Evolutionary conservation across 1,140 invertebrate genomes (phyloP).

Genomic region (Anadara kagoshimensis): DNA sequence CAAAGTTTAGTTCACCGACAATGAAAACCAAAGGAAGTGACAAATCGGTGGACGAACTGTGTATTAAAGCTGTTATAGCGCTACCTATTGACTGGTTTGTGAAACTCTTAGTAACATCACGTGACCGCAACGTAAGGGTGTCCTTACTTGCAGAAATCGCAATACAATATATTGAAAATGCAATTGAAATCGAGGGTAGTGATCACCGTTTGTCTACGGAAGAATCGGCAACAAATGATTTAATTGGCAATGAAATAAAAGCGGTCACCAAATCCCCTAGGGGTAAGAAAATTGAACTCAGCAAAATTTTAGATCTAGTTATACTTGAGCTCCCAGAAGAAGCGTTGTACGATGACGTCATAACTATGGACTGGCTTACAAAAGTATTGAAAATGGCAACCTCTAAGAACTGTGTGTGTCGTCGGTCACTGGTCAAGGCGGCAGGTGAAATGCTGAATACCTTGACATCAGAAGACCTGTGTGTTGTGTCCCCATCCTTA

Average conservation of each 20-base stretch:
- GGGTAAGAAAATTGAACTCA: slow-evolving; percentile 37
- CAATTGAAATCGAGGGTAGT: slow-evolving; percentile 46
- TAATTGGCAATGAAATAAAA: slow-evolving; percentile 16
- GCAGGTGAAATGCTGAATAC: slow-evolving; percentile 60
- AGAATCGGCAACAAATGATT: slow-evolving; percentile 23
- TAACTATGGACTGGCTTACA: slow-evolving; percentile 66
- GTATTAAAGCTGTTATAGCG: slow-evolving; percentile 28
- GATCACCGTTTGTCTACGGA: slow-evolving; percentile 25
- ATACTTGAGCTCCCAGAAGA: slow-evolving; percentile 62
- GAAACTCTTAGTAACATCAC: slow-evolving; percentile 50
- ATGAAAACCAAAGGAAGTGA: slow-evolving; percentile 40
- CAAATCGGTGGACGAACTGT: slow-evolving; percentile 35
- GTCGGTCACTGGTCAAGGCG: slow-evolving; percentile 55
- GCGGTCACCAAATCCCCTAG: slow-evolving; percentile 4
- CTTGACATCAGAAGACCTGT: slow-evolving; percentile 60
- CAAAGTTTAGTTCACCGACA: slow-evolving; percentile 54
- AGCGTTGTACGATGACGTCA: slow-evolving; percentile 51
- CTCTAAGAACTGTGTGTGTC: slow-evolving; percentile 54
- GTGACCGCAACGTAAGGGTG: slow-evolving; percentile 53
- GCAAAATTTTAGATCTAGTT: slow-evolving; percentile 58
- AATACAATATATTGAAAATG: slow-evolving; percentile 50
- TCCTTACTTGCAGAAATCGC: slow-evolving; percentile 53
- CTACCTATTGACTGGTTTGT: slow-evolving; percentile 64
- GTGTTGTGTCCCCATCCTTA: slow-evolving; percentile 61
- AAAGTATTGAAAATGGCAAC: slow-evolving; percentile 62